Base-by-base conservation (phyloP, 2,797 vertebrate species). In the Mallotus villosus region DNA sequence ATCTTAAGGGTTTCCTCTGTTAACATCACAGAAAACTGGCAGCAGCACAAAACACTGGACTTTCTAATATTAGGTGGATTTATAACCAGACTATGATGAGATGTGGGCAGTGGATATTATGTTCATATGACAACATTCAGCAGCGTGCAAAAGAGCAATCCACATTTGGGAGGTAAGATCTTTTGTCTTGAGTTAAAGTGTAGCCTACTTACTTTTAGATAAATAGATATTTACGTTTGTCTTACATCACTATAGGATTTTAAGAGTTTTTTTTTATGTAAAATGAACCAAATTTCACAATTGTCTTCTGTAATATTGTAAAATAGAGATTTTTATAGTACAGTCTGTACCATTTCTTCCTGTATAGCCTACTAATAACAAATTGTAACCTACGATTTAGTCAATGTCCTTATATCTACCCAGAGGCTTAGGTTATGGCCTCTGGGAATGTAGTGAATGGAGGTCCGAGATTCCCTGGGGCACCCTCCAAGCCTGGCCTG, bases 91-190 rank as follows among this genome's bases (percentile, higher is more conserved):
- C 66, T 22, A 16, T 24, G 29, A 24, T 70, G n/a, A 71, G 49
- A 67, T 74, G 67, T 41, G 22, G 12, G 19, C 46, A 34, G 67
- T 59, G 41, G 71, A 17, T 66, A 49, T 55, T 12, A 4, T 27
- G 1, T 64, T 70, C 70, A 32, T 46, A 51, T 72, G 16, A 68
- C 9, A 4, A 17, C 65, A 29, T 61, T 72, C 27, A 24, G 3
- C 60, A 77, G 82, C 63, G 73, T 68, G 3, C 55, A 63, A 73
- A 68, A 61, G 66, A 80, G 17, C 63, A 63, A 12, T 21, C 22
- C 22, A 2, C 34, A 61, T 68, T 61, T 63, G 70, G 82, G 62
- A 87, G 71, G 89, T 90, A 91, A 89, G 87, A 77, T 59, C 74
- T 64, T 63, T 74, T 80, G 59, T 32, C 74, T 77, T 1, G 73